phyloP scores from a whole-genome alignment of 2,797 vertebrate species.

The Dipus sagitta region DNA sequence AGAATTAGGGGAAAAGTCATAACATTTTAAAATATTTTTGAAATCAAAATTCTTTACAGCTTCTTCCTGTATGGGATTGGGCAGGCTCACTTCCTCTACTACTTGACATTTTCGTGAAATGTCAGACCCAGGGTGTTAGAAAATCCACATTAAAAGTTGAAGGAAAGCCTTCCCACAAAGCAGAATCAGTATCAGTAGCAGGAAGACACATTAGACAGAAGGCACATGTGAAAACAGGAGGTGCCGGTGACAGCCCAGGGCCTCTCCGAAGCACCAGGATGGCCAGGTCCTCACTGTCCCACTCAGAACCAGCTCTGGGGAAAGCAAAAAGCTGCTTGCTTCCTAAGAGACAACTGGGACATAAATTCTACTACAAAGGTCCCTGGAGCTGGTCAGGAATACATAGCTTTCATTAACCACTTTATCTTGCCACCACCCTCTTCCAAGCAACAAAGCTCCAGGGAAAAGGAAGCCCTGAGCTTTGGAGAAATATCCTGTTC shows the following conservation, averaged over 20 bases:
- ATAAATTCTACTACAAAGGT: slow-evolving; percentile 71
- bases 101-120: slow-evolving; percentile 16
- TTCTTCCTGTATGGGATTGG: background rate
- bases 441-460: slow-evolving; percentile 73
- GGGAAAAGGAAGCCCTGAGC: slow-evolving; percentile 67
- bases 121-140: background rate
- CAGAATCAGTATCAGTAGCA: background rate
- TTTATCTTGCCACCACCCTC: background rate
- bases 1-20: background rate
- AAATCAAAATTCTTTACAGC: background rate
- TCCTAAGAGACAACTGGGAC: slow-evolving; percentile 40
- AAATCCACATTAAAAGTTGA: background rate
- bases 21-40: slow-evolving; percentile 13
- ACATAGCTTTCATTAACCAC: background rate
- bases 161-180: background rate
- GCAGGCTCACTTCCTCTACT: background rate
- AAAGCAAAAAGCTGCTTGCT: slow-evolving; percentile 58
- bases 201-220: background rate
- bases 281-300: slow-evolving; percentile 14
- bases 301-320: background rate
- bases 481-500: slow-evolving; percentile 71
- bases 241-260: background rate
- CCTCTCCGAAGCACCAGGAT: slow-evolving; percentile 58
- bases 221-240: background rate
- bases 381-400: background rate